These are phyloP conservation scores for Accipiter cooperii DNA, from an alignment of 2,113 vertebrate genomes.

Conservation along the genomic window DNA sequence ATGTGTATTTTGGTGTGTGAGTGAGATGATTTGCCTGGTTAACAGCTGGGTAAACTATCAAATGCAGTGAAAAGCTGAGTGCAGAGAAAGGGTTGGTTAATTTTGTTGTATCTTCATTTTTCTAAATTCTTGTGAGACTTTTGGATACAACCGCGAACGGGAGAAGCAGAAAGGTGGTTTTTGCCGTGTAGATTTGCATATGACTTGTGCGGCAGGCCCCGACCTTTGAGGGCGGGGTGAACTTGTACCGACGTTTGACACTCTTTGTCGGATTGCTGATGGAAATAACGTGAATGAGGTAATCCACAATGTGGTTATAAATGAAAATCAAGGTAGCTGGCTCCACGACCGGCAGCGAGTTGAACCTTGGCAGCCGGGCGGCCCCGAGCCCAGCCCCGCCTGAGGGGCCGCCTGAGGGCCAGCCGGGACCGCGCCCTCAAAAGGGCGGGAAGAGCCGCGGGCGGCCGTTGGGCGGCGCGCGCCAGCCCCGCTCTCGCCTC, in stretches of 20 bases:
- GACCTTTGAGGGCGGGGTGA: no score
- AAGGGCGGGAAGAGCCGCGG: neutral
- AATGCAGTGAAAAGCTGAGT: no score
- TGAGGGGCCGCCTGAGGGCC: no score
- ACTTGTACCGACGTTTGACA: rapidly evolving
- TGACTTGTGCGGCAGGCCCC: rapidly evolving
- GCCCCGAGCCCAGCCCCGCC: no score
- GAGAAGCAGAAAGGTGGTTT: rapidly evolving
- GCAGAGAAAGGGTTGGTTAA: neutral
- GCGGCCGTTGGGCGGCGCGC: neutral
- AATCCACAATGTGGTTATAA: rapidly evolving
- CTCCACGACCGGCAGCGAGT: no score
- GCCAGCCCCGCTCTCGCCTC: no score
- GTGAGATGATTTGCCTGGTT: no score
- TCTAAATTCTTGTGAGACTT: no score
- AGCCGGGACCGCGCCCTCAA: neutral
- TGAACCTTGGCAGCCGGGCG: neutral
- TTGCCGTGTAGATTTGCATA: rapidly evolving
- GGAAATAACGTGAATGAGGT: rapidly evolving
- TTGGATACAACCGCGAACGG: rapidly evolving
- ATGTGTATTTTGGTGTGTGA: no score
- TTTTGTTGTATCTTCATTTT: neutral
- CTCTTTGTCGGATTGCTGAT: no score
- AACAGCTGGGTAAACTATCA: neutral
- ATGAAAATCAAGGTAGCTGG: no score